phyloP scores from a whole-genome alignment of 2,888 invertebrate species.

The Nymphalis c-album region DNA sequence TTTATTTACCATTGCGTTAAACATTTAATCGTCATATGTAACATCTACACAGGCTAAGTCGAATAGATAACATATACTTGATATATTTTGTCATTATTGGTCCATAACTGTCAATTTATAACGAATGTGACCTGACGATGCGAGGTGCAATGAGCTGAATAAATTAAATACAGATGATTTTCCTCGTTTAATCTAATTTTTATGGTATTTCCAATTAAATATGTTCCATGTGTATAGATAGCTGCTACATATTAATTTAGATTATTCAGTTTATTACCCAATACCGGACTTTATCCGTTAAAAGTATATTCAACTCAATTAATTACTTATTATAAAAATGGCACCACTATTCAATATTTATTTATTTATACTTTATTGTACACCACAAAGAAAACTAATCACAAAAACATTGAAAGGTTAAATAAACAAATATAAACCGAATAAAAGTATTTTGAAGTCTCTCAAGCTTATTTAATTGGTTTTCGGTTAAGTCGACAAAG shows the following conservation, averaged over 20 bases:
- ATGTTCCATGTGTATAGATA: slow-evolving; percentile 43
- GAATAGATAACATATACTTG: not conserved
- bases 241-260: slow-evolving; percentile 32
- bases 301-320: not conserved
- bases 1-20: no score
- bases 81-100: slow-evolving; percentile 13
- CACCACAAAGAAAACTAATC: no score
- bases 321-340: not conserved
- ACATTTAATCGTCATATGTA: no score
- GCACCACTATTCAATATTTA: no score
- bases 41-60: not conserved
- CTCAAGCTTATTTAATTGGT: no score
- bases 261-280: slow-evolving; percentile 18
- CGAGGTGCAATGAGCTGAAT: slow-evolving; percentile 23
- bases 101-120: slow-evolving; percentile 24
- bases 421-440: no score
- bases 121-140: slow-evolving; percentile 26
- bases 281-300: not conserved
- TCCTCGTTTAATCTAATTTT: slow-evolving; percentile 45
- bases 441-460: no score
- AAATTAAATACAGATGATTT: slow-evolving; percentile 35
- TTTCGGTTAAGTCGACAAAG: no score
- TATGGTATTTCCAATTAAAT: slow-evolving; percentile 46
- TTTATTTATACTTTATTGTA: no score
- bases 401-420: no score